These are phyloP conservation scores for Rhagonycha lutea DNA, from an alignment of 2,888 invertebrate species.

Conservation along the genomic window DNA sequence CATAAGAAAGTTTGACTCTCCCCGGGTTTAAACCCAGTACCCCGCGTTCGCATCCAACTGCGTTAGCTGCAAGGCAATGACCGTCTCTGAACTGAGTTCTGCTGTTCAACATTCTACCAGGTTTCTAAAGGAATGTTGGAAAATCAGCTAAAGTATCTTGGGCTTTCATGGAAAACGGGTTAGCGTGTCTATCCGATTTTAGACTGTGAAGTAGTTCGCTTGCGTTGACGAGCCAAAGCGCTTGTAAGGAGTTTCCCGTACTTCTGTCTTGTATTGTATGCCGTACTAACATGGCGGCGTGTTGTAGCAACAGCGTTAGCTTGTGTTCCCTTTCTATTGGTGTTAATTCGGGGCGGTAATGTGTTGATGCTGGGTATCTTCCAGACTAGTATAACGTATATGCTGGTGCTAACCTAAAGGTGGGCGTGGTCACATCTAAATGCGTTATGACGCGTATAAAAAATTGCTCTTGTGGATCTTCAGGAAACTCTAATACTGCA, in stretches of 20 bases:
- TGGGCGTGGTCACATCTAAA: slow-evolving; percentile 84
- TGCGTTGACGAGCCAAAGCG: slow-evolving; percentile 97
- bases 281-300: slow-evolving; percentile 83
- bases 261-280: slow-evolving; percentile 57
- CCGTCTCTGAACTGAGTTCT: slow-evolving; percentile 83
- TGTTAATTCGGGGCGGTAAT: slow-evolving; percentile 89
- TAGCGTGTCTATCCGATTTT: slow-evolving; percentile 92
- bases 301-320: slow-evolving; percentile 85
- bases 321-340: slow-evolving; percentile 91
- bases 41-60: too few species aligned
- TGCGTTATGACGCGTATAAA: slow-evolving; percentile 85
- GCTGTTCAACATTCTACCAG: slow-evolving; percentile 78
- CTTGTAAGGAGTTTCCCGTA: slow-evolving; percentile 82
- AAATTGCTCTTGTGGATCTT: slow-evolving; percentile 92
- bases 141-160: slow-evolving; percentile 93
- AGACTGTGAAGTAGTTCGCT: slow-evolving; percentile 95
- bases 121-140: slow-evolving; percentile 87
- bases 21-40: too few species aligned
- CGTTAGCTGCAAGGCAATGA: too few species aligned
- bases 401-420: slow-evolving; percentile 95
- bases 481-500: slow-evolving; percentile 92
- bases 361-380: slow-evolving; percentile 90
- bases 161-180: slow-evolving; percentile 88
- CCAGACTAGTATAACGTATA: slow-evolving; percentile 95
- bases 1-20: too few species aligned